Percentiles rank a stretch among this genome's conserved stretches.
These are phyloP conservation scores for Pelecanoides urinatrix DNA, from an alignment of 2,113 vertebrate genomes.

Conservation along the genomic window DNA sequence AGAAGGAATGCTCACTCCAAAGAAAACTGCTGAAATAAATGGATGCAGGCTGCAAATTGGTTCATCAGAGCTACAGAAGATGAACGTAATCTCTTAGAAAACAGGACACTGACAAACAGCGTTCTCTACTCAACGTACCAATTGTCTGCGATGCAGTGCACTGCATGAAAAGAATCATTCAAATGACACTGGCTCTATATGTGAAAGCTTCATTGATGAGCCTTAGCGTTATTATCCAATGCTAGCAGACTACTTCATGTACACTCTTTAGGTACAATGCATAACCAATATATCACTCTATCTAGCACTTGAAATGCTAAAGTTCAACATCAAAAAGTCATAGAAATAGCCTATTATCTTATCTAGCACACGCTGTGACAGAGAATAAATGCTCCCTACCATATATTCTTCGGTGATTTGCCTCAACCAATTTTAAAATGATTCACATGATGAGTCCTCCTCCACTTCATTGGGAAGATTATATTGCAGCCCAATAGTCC, in stretches of 20 bases:
- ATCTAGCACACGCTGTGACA: neutral
- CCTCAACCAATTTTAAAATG: neutral
- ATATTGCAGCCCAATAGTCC: neutral
- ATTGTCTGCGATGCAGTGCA: neutral
- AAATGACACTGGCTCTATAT: neutral
- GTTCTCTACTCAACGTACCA: neutral
- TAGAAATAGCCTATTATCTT: neutral
- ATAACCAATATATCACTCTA: neutral
- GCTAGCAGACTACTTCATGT: neutral
- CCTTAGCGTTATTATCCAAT: neutral
- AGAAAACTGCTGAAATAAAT: neutral
- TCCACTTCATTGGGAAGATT: neutral
- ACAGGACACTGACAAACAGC: neutral
- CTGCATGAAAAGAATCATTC: neutral
- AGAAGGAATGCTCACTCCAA: neutral
- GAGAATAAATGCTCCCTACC: neutral
- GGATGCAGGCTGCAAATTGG: neutral
- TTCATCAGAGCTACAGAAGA: neutral
- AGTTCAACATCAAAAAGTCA: neutral
- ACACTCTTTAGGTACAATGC: neutral
- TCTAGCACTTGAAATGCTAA: neutral
- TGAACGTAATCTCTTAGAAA: neutral
- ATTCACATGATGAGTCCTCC: neutral
- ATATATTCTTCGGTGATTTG: neutral
- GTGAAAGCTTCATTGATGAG: neutral